Conservation (phyloP, 2,888 invertebrate species). For the Cerastis leucographa region DNA sequence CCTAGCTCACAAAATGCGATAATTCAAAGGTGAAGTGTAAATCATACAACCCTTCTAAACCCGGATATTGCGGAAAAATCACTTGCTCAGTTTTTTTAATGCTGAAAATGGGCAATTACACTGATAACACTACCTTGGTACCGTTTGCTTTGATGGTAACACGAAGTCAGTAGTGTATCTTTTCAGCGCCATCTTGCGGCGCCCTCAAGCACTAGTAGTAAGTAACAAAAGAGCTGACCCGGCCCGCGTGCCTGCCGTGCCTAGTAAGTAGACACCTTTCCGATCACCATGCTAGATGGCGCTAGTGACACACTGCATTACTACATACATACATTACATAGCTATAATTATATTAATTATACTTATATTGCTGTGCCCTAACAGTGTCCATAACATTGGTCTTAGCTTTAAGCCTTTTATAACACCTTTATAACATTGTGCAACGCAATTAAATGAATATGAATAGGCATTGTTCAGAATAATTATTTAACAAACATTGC, state of each 20-base stretch:
- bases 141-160: not conserved
- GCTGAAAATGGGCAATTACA: not conserved
- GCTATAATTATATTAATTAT: too few species aligned
- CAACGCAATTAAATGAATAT: too few species aligned
- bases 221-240: too few species aligned
- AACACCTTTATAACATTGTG: too few species aligned
- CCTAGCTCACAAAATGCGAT: not conserved
- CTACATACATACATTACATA: too few species aligned
- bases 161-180: not conserved
- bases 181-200: constrained; percentile 5
- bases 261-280: not conserved
- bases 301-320: not conserved
- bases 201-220: not conserved
- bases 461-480: too few species aligned
- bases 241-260: not conserved
- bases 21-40: not conserved
- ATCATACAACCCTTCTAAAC: not conserved
- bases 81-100: not conserved
- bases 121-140: not conserved
- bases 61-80: not conserved
- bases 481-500: not conserved
- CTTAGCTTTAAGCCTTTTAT: too few species aligned
- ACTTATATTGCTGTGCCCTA: too few species aligned
- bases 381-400: too few species aligned
- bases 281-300: constrained; percentile 3